These are phyloP conservation scores for Heterotilapia buettikoferi DNA, from an alignment of 2,113 vertebrate genomes.

Conservation along the genomic window DNA sequence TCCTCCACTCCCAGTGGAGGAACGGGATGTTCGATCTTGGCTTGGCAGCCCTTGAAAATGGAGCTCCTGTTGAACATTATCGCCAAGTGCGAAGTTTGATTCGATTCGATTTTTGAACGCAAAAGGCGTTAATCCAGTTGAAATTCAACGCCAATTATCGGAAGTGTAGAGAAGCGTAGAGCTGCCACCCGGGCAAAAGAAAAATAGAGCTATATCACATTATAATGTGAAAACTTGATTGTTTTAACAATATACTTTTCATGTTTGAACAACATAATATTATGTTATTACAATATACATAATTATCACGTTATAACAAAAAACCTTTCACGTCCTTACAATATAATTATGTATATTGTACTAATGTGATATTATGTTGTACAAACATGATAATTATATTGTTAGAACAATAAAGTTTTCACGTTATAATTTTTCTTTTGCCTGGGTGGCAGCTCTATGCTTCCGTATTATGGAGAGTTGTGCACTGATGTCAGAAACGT, in stretches of 20 bases:
- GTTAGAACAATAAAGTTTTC: neutral
- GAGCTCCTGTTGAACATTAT: neutral
- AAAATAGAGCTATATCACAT: neutral
- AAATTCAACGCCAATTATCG: neutral
- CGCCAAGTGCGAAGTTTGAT: neutral
- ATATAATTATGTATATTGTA: neutral
- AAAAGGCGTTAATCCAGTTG: neutral
- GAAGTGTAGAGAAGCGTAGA: neutral
- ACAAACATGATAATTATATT: neutral
- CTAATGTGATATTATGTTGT: neutral
- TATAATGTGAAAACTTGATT: neutral
- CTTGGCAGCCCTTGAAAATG: neutral
- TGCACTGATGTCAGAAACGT: neutral
- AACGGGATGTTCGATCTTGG: neutral
- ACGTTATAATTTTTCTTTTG: neutral
- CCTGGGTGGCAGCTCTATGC: neutral
- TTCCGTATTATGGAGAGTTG: neutral
- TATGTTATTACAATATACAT: neutral
- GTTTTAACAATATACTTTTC: neutral
- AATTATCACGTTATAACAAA: neutral
- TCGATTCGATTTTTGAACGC: neutral
- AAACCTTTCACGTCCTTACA: neutral
- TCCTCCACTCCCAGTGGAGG: neutral
- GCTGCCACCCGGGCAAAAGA: neutral
- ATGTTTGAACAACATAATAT: neutral